Conservation (phyloP, 2,888 invertebrate genomes). For the Hedychridium roseum region DNA sequence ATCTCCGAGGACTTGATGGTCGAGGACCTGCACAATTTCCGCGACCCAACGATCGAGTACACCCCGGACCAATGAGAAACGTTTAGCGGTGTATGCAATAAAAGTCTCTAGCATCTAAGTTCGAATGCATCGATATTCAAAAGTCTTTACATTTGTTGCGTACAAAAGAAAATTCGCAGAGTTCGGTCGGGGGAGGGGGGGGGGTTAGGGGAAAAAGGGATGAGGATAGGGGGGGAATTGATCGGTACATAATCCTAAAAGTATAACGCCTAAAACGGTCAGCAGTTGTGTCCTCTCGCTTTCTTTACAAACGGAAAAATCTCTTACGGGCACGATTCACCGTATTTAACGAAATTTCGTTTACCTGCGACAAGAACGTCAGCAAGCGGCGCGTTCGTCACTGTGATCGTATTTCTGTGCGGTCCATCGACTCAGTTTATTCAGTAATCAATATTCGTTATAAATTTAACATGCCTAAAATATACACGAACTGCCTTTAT, state of each 20-base stretch:
- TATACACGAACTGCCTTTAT: constrained; percentile 58
- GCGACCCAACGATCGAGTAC: constrained; percentile 75
- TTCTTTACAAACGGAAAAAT: too few relatives aligned
- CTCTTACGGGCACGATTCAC: too few relatives aligned
- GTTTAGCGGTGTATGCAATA: neutral
- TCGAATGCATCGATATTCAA: neutral
- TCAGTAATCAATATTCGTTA: constrained; percentile 57
- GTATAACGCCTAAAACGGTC: too few relatives aligned
- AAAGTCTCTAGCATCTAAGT: neutral
- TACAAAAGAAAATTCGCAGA: constrained; percentile 3
- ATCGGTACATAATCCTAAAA: too few relatives aligned
- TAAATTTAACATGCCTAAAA: constrained; percentile 62
- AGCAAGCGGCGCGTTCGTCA: too few relatives aligned
- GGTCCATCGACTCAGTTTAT: constrained; percentile 55
- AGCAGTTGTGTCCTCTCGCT: too few relatives aligned
- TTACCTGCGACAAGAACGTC: too few relatives aligned
- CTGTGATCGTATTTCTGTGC: too few relatives aligned
- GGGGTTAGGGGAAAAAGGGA: too few relatives aligned
- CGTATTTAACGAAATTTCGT: too few relatives aligned
- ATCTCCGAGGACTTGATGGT: constrained; percentile 79
- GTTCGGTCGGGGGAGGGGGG: too few relatives aligned
- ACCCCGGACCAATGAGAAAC: constrained; percentile 57
- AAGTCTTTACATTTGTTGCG: constrained; percentile 5
- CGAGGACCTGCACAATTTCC: constrained; percentile 79
- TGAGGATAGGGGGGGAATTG: too few relatives aligned